phyloP scores from a whole-genome alignment of 2,113 vertebrate genomes.

The Antechinus flavipes region DNA sequence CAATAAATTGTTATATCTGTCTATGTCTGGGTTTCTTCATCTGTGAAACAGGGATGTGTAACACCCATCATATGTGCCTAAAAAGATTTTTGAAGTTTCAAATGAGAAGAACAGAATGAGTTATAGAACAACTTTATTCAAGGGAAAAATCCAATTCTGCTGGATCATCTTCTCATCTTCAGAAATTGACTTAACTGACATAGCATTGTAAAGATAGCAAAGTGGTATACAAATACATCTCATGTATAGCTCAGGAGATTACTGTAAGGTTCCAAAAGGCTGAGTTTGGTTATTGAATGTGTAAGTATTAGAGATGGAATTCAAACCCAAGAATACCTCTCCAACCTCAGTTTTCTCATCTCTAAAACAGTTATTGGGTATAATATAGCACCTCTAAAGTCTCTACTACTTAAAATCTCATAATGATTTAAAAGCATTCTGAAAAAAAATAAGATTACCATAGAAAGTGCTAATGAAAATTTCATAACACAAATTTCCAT shows the following conservation, averaged over 20 bases:
- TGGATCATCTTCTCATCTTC: background rate
- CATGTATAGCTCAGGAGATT: background rate
- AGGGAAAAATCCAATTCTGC: background rate
- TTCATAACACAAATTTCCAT: background rate
- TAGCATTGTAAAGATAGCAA: background rate
- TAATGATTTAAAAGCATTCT: background rate
- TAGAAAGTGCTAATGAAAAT: background rate
- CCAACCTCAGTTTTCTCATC: background rate
- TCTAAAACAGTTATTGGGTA: background rate
- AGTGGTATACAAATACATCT: background rate
- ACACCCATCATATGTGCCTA: background rate
- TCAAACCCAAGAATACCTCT: background rate
- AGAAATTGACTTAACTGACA: background rate
- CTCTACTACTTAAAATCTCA: background rate
- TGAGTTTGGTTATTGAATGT: background rate
- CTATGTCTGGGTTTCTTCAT: background rate
- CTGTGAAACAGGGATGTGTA: background rate
- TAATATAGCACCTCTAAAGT: background rate
- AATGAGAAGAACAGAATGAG: background rate
- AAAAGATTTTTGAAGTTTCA: background rate
- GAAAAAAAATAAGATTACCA: background rate
- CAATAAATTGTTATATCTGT: background rate
- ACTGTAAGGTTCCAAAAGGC: background rate
- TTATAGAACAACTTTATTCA: background rate
- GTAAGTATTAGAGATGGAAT: background rate